Conservation (phyloP, 2,113 vertebrate genomes). For the Platysteira castanea region DNA sequence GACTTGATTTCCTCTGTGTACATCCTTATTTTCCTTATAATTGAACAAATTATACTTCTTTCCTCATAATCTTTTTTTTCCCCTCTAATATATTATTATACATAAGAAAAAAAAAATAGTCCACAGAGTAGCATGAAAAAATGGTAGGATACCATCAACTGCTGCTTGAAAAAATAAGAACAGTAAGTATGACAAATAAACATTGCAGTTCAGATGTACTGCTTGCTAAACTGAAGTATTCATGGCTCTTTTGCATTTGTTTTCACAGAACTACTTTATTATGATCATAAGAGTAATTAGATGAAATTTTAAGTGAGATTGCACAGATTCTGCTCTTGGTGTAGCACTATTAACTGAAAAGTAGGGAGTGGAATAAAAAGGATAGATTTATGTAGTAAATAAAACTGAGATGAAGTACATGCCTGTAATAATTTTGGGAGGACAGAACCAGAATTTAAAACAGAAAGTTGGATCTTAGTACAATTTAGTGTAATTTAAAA, state of each 20-base stretch:
- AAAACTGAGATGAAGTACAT: background rate
- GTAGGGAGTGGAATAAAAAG: background rate
- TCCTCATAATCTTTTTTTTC: background rate
- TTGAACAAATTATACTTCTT: background rate
- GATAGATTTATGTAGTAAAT: background rate
- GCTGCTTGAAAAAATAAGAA: background rate
- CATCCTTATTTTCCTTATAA: background rate
- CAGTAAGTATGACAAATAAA: background rate
- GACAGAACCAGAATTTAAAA: background rate
- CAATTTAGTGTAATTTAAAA: background rate
- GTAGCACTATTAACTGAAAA: background rate
- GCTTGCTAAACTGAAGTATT: background rate
- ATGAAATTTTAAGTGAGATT: background rate
- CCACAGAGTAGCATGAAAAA: background rate
- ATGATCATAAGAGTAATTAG: background rate
- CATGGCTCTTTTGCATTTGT: background rate
- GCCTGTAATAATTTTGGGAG: background rate
- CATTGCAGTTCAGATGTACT: background rate
- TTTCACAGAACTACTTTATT: background rate
- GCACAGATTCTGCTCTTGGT: background rate
- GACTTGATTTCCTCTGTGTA: background rate
- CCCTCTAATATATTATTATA: background rate
- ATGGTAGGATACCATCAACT: background rate
- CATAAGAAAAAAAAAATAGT: fast-evolving
- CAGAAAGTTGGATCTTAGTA: background rate